Evolutionary conservation across 2,797 vertebrate genomes (phyloP), one percentile per base, ranked within the genome.

Genomic region (Dallia pectoralis): DNA sequence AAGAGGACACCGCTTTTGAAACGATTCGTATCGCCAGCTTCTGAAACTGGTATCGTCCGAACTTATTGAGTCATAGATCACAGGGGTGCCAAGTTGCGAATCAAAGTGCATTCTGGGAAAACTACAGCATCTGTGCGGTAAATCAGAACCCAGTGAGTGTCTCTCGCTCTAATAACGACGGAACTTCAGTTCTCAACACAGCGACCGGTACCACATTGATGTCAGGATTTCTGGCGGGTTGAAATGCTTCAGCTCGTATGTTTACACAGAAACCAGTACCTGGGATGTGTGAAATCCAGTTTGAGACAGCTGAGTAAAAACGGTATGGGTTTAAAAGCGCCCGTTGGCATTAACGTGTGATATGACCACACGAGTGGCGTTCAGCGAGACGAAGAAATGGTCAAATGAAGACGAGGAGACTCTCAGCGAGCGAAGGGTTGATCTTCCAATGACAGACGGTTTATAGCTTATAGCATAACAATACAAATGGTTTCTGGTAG

Each of bases 381-480:
- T 68, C 44, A 68, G 1, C 14, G 32, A 73, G 15, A 47, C n/a
- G n/a, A 12, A 44, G 40, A 11, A 67, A 69, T 8, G 59, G 48
- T 68, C 8, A 66, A 63, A 44, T n/a, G n/a, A 73, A 64, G 51
- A 22, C 15, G 33, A 16, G 47, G 74, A 79, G 82, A 72, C 29
- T 30, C 48, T 4, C 9, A 30, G 22, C 19, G 76, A 80, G 82
- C 70, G 36, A 47, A 36, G 15, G 25, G 53, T 76, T 76, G 69
- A 79, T 87, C 77, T 81, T 6, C 18, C 32, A 63, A 18, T 44
- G 74, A 83, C 72, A 47, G 72, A 56, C 70, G 70, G 53, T 71
- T 56, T 66, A 27, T 68, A 76, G 70, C 78, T 56, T 64, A 22
- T 68, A 78, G 70, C 78, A 76, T 74, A 85, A 73, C 73, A 72